Percentiles rank a stretch among this genome's conserved stretches.
phyloP scores from a whole-genome alignment of 2,113 vertebrate species.

The Junco hyemalis region DNA sequence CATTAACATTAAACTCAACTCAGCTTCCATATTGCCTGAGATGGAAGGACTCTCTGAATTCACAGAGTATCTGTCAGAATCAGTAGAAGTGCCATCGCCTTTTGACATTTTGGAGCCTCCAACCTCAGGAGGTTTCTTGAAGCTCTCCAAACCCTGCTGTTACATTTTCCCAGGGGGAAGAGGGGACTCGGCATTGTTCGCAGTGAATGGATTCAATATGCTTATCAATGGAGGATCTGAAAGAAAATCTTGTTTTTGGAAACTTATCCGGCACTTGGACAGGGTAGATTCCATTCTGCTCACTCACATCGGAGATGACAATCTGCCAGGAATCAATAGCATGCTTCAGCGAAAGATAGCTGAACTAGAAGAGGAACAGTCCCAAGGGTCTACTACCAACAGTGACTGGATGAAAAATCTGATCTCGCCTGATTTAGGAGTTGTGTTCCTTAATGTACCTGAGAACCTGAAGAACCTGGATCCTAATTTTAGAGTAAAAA shows the following conservation, averaged over 20 bases:
- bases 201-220: slow-evolving; percentile 98
- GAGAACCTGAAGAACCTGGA: slow-evolving; percentile 84
- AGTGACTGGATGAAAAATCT: slow-evolving; percentile 96
- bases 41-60: slow-evolving; percentile 99
- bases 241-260: slow-evolving; percentile 97
- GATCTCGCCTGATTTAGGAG: slow-evolving; percentile 92
- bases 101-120: slow-evolving; percentile 96
- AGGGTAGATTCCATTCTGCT: slow-evolving; percentile 92
- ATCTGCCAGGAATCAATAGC: slow-evolving; percentile 92
- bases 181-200: slow-evolving; percentile 93
- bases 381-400: slow-evolving; percentile 89
- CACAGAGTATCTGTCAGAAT: slow-evolving; percentile 96
- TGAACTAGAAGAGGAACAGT: slow-evolving; percentile 91
- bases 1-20: slow-evolving; percentile 95
- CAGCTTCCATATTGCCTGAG: slow-evolving; percentile 87
- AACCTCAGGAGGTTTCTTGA: slow-evolving; percentile 93
- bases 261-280: slow-evolving; percentile 93
- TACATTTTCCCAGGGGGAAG: slow-evolving; percentile 94
- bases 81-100: slow-evolving; percentile 95
- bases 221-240: slow-evolving; percentile 95
- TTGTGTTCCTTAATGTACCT: slow-evolving; percentile 90
- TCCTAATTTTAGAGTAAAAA: slow-evolving; percentile 83
- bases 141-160: slow-evolving; percentile 96
- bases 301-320: slow-evolving; percentile 90
- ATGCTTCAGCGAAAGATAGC: slow-evolving; percentile 90